Base-by-base conservation (phyloP, 2,888 invertebrate species). In the Slavum lentiscoides region DNA sequence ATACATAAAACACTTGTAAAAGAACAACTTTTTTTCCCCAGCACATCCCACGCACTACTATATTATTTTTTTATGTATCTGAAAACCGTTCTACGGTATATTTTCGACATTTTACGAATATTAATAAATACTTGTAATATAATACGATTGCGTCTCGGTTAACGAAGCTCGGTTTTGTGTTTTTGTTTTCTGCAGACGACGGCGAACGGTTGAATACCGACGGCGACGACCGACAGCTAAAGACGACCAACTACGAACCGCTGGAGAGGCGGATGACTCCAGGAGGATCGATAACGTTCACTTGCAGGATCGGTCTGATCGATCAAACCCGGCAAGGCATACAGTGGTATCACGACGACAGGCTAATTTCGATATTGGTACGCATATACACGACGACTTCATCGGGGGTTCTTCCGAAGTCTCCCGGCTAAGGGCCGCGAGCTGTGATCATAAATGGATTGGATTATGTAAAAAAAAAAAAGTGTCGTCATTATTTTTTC, bases 301-400 rank as follows among this genome's bases (percentile, higher is more conserved):
- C 80, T 9, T 80, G 80, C n/a, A 70, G 70, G 39, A 64, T 80
- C 15, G 55, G 70, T 58, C 11, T 70, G 19, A 19, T 43, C 19
- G 64, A 80, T 19, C 80, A 64, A 23, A 15, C 6, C 3, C 70
- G 58, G 1, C 70, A 70, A 9, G 64, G 37, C 39, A 80, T 80
- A 23, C 64, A 49, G 17, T 80, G 80, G 80, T 72, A 80, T 66
- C 80, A 80, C 30, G 49, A 69, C 30, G 53, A 80, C n/a, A 37
- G 30, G 13, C 58, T 39, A 3, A 80, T 80, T 23, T 80, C 70
- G 6, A 72, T 80, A 72, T 8, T 23, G 58, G 80, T 80, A 72
- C 11, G 61, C 8, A n/a, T 0, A 13, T 15, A 23, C 11, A 61
- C 23, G 23, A 11, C 11, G 6, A 55, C 49, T 49, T 49, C 13